Conservation (phyloP, 1,140 invertebrate species). For the Ceratitis capitata region DNA sequence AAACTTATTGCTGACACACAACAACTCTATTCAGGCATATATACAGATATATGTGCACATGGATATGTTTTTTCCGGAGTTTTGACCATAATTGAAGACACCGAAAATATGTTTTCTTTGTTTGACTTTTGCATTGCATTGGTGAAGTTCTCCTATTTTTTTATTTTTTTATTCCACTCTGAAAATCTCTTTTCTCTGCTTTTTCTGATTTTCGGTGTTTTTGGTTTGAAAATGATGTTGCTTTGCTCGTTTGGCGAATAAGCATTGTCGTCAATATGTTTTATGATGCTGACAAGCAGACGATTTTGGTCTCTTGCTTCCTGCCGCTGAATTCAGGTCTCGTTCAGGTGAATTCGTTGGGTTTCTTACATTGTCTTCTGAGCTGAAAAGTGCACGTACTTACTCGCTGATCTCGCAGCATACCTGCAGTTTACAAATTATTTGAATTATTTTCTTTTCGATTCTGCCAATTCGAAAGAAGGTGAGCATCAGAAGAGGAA, state of each 20-base stretch:
- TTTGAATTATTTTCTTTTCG: not conserved
- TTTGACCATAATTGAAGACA: not conserved
- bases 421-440: not conserved
- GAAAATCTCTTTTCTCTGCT: too few relatives aligned
- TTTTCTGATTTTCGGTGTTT: not conserved
- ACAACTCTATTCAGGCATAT: too few relatives aligned
- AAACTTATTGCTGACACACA: not conserved
- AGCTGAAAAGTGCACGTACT: not conserved
- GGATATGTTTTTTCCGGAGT: too few relatives aligned
- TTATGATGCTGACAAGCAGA: too few relatives aligned
- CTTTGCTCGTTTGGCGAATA: slow-evolving; percentile 9
- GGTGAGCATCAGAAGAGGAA: too few relatives aligned
- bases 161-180: too few relatives aligned
- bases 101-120: not conserved
- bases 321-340: slow-evolving; percentile 7
- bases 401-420: not conserved
- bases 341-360: not conserved
- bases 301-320: not conserved
- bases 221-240: slow-evolving; percentile 22
- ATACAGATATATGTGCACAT: too few relatives aligned
- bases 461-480: too few relatives aligned
- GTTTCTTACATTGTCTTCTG: too few relatives aligned
- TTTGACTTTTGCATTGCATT: not conserved
- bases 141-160: too few relatives aligned
- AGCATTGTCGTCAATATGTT: not conserved